Base-by-base conservation (phyloP, 2,888 invertebrate species). In the Trachelus iudaicus region DNA sequence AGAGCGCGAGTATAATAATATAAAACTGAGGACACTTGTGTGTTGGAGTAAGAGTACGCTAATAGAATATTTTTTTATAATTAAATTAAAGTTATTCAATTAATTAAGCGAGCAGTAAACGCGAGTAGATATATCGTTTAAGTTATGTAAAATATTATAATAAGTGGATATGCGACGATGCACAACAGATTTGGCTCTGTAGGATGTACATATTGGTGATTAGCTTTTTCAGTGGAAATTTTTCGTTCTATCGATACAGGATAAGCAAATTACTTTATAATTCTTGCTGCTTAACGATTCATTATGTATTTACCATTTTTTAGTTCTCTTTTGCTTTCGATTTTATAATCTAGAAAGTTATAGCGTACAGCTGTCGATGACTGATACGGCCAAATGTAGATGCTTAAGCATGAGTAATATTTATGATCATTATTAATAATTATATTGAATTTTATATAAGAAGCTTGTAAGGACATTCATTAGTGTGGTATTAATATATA, bases 311-410 rank as follows among this genome's bases (percentile, higher is more conserved):
- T 13, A 79, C 73, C 73, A 78, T 77, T 75, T 86, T 83, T 40
- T 81, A 79, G 31, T 4, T 34, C 30, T 74, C 23, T 34, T 15
- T n/a, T 15, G 23, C 74, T 33, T 35, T 74, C 13, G 9, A 34
- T 74, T 34, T 35, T n/a, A 30, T 34, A 35, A 23, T 30, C 13
- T 23, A 35, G 23, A 30, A 33, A 34, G 13, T 35, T 34, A 13
- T 34, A 37, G 34, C 81, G 12, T 33, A 15, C 69, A 79, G 82
- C 83, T 80, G 81, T 81, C 82, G 83, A 87, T 82, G 89, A 90
- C 89, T 90, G 90, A 89, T 87, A 78, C 87, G 87, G 87, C 89
- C 88, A 89, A 89, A 89, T 87, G 83, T 87, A 85, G 85, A 75
- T 75, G n/a, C 4, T 40, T 35, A 34, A 74, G 74, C 34, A 83